phyloP scores from a whole-genome alignment of 2,113 vertebrate species.

The Bombycilla garrulus region DNA sequence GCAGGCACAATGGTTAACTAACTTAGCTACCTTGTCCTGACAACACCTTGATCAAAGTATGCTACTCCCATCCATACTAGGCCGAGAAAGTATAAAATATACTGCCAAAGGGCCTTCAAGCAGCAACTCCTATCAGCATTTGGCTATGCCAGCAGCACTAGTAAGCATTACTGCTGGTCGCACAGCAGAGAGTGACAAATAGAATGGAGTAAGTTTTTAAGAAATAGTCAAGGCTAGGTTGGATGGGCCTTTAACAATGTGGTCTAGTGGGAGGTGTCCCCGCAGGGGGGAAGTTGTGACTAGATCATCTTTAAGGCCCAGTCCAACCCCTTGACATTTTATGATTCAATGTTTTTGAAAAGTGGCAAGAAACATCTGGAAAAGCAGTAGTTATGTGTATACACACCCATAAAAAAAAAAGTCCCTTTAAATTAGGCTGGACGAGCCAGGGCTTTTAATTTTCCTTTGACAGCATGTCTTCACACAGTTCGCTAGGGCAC shows the following conservation, averaged over 20 bases:
- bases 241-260: not conserved
- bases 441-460: not conserved
- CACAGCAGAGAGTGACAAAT: fast-evolving
- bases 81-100: fast-evolving
- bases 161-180: fast-evolving
- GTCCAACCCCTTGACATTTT: not conserved
- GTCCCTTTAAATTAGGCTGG: not conserved
- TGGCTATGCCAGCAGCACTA: not conserved
- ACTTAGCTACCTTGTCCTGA: not conserved
- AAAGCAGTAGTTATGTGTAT: not conserved
- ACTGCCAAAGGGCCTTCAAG: not conserved
- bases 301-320: not conserved
- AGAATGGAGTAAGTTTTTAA: not conserved
- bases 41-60: not conserved
- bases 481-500: not conserved
- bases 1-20: not conserved
- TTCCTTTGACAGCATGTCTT: not conserved
- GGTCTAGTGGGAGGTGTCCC: not conserved
- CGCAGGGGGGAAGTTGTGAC: fast-evolving
- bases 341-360: not conserved
- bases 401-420: not conserved
- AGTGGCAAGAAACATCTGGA: not conserved
- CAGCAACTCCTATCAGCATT: not conserved
- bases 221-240: not conserved
- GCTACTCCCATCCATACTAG: not conserved